Conservation (phyloP, 2,888 invertebrate species). For the Gerosis bhagava region DNA sequence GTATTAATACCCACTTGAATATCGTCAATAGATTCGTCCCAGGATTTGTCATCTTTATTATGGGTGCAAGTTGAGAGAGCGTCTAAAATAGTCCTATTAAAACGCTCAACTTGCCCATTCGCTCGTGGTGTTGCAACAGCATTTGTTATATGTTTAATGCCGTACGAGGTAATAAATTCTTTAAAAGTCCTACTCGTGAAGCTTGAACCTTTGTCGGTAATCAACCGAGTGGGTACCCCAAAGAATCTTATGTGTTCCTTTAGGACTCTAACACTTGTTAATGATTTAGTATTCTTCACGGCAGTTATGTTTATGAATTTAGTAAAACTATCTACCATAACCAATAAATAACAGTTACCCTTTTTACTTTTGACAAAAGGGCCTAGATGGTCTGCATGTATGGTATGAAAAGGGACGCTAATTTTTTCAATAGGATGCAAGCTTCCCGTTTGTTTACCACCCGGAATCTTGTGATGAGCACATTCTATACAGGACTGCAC, state of each 20-base stretch:
- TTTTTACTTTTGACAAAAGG: slow-evolving; percentile 28
- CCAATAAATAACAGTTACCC: slow-evolving; percentile 30
- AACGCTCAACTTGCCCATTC: too few relatives aligned
- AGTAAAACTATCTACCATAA: slow-evolving; percentile 30
- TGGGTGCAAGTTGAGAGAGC: slow-evolving; percentile 19
- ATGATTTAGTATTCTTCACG: slow-evolving; percentile 29
- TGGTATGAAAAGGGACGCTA: slow-evolving; percentile 34
- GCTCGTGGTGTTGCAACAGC: too few relatives aligned
- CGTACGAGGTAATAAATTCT: slow-evolving; percentile 10
- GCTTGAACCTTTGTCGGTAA: slow-evolving; percentile 30
- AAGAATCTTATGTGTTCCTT: slow-evolving; percentile 31
- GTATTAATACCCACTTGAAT: slow-evolving; percentile 25
- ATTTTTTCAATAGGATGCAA: slow-evolving; percentile 35
- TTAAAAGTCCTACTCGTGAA: slow-evolving; percentile 31
- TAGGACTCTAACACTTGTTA: slow-evolving; percentile 24
- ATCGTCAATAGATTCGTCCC: slow-evolving; percentile 18
- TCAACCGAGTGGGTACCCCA: slow-evolving; percentile 28
- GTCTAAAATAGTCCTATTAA: slow-evolving; percentile 30
- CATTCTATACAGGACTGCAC: slow-evolving; percentile 32
- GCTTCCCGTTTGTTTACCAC: slow-evolving; percentile 28
- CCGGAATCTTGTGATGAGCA: slow-evolving; percentile 29
- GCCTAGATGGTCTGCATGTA: too few relatives aligned
- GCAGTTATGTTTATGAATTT: slow-evolving; percentile 31
- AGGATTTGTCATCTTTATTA: slow-evolving; percentile 10
- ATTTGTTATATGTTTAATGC: slow-evolving; percentile 30